Evolutionary conservation across 2,113 vertebrate species (phyloP).

Genomic region (Saccopteryx bilineata): DNA sequence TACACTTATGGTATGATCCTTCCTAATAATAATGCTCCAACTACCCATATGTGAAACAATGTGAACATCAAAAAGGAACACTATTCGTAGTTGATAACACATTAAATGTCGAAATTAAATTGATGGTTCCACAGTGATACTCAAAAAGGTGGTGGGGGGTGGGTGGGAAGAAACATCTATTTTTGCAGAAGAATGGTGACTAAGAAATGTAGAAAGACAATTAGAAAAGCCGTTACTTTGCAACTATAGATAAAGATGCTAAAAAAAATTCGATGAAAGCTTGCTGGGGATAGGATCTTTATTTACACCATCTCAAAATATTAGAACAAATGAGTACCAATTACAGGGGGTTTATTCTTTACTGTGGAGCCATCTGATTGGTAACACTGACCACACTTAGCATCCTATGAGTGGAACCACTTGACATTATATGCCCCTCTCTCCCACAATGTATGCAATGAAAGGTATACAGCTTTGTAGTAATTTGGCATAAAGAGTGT

Average conservation of each 20-base stretch:
- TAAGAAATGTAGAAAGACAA: slow-evolving; percentile 5
- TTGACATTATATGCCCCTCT: not conserved
- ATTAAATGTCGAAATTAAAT: not conserved
- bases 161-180: not conserved
- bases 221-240: slow-evolving; percentile 27
- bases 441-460: not conserved
- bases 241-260: not conserved
- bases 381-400: not conserved
- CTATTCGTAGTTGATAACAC: not conserved
- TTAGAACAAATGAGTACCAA: not conserved
- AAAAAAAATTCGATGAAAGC: not conserved
- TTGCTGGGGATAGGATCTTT: not conserved
- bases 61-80: not conserved
- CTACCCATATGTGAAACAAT: not conserved
- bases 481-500: not conserved
- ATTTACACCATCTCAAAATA: slow-evolving; percentile 36
- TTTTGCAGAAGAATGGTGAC: slow-evolving; percentile 41
- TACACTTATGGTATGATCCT: slow-evolving; percentile 15
- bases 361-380: not conserved
- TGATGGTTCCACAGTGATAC: not conserved
- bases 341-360: not conserved
- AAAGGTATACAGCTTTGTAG: not conserved
- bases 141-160: not conserved
- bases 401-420: not conserved
- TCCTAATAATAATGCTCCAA: not conserved